Evolutionary conservation across 2,797 vertebrate species (phyloP).

Genomic region (Cetoscarus ocellatus): DNA sequence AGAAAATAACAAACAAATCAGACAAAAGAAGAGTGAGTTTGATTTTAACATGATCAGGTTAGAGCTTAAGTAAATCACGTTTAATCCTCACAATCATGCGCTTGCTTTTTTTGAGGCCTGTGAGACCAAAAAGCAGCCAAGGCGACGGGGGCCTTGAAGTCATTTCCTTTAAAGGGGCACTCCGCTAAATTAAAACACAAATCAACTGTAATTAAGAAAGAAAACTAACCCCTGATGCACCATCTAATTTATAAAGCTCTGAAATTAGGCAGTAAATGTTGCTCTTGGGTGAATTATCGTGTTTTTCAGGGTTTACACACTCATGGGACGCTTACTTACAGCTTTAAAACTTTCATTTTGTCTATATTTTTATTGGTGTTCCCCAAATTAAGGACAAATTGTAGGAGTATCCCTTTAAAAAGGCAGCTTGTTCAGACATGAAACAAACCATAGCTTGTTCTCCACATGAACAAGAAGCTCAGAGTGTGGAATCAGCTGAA

Average conservation of each 20-base stretch:
- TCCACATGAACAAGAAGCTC: not conserved
- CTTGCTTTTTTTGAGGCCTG: not conserved
- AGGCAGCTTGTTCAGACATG: not conserved
- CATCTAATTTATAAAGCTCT: not conserved
- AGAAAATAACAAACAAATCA: slow-evolving; percentile 4
- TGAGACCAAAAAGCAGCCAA: slow-evolving; percentile 7
- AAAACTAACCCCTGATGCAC: not conserved
- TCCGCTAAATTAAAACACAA: not conserved
- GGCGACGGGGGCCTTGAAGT: not conserved
- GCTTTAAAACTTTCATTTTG: not conserved
- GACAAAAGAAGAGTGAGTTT: not conserved
- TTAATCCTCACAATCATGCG: not conserved
- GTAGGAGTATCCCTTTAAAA: slow-evolving; percentile 18
- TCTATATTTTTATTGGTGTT: too few relatives aligned
- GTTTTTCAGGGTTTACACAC: not conserved
- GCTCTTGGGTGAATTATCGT: not conserved
- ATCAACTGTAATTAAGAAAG: not conserved
- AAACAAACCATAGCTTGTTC: not conserved
- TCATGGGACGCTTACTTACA: too few relatives aligned
- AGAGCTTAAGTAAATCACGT: not conserved
- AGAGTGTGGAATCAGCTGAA: not conserved
- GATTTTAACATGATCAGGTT: not conserved
- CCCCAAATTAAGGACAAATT: not conserved
- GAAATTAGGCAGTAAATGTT: not conserved
- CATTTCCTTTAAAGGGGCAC: slow-evolving; percentile 8